Conservation (phyloP, 2,797 vertebrate genomes). For the Phalanger gymnotis region DNA sequence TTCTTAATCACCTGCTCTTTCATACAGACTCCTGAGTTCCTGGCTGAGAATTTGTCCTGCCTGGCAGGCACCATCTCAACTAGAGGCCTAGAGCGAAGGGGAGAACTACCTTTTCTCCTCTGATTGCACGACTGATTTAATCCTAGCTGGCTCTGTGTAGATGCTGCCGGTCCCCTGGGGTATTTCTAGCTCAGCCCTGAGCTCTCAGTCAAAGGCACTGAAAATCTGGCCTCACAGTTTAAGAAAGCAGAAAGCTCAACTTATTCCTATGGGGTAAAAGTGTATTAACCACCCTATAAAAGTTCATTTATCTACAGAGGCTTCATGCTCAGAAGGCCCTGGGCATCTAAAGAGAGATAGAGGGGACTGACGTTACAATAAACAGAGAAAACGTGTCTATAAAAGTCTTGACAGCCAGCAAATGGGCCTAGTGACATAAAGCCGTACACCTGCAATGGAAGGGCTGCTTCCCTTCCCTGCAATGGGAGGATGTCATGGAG, state of each 20-base stretch:
- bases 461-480: not conserved
- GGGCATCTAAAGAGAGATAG: constrained; percentile 56
- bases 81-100: not conserved
- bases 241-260: constrained; percentile 49
- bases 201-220: constrained; percentile 54
- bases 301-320: constrained; percentile 62
- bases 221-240: constrained; percentile 56
- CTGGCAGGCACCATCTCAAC: not conserved
- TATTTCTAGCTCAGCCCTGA: constrained; percentile 30
- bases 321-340: constrained; percentile 65
- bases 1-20: not conserved
- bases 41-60: not conserved
- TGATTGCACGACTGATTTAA: not conserved
- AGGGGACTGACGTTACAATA: constrained; percentile 65
- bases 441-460: constrained; percentile 31
- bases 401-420: constrained; percentile 58
- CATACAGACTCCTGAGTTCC: not conserved
- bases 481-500: not conserved
- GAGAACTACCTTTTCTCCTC: not conserved
- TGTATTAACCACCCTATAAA: constrained; percentile 20
- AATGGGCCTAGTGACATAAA: constrained; percentile 7
- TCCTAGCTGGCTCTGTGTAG: not conserved
- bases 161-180: not conserved
- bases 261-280: constrained; percentile 35
- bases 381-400: constrained; percentile 59